A percentile compares a stretch with the other conserved stretches of the same genome.
These are phyloP conservation scores for Empidonax traillii DNA, from an alignment of 2,113 vertebrate species.

Conservation along the genomic window DNA sequence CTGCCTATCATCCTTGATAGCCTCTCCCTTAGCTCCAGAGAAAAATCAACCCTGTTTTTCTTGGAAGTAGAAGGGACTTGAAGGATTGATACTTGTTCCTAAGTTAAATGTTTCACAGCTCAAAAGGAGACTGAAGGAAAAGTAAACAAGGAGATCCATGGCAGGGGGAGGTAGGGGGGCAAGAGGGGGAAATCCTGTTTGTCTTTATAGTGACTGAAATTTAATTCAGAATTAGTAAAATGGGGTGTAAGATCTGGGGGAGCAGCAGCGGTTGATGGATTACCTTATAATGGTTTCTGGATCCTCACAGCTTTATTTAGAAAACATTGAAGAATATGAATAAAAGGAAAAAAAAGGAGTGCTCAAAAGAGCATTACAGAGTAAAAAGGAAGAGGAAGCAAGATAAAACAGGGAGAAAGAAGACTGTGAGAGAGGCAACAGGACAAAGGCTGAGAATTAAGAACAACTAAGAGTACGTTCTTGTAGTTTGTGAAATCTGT, in stretches of 20 bases:
- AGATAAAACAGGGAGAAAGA: background rate
- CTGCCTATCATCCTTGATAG: background rate
- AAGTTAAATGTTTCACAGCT: conserved; percentile 33
- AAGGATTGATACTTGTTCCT: background rate
- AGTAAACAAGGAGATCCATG: background rate
- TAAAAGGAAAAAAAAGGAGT: background rate
- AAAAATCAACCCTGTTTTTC: background rate
- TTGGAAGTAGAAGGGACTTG: background rate
- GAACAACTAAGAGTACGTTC: background rate
- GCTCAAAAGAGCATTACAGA: background rate
- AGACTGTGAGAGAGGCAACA: background rate
- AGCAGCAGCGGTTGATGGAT: conserved; percentile 3
- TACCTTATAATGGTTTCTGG: background rate
- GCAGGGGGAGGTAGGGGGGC: background rate
- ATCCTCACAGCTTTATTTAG: background rate
- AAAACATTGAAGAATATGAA: background rate
- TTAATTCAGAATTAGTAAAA: conserved; percentile 13
- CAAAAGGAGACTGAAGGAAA: conserved; percentile 16
- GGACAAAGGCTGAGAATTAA: background rate
- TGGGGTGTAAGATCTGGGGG: background rate
- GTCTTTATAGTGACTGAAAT: background rate
- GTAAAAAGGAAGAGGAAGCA: background rate
- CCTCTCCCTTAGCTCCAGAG: background rate
- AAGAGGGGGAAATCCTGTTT: background rate
- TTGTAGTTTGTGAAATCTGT: conserved; percentile 7